phyloP scores from a whole-genome alignment of 2,888 invertebrate species.

The Antheraea yamamai region DNA sequence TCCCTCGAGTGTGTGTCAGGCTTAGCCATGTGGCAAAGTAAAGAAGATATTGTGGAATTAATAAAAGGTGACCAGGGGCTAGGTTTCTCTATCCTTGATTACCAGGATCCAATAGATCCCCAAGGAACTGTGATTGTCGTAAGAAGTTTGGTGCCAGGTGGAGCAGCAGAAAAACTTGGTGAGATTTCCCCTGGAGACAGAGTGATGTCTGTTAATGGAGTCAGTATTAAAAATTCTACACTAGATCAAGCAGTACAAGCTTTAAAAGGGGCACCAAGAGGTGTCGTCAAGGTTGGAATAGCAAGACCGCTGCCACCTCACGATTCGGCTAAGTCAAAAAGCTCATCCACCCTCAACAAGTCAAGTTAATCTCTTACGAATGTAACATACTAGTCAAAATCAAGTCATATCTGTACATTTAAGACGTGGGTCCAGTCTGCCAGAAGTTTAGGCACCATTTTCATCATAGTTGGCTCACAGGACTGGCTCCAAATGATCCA shows the following conservation, averaged over 20 bases:
- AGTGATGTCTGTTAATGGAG: conserved; percentile 94
- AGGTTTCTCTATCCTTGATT: conserved; percentile 98
- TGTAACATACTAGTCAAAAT: conserved; percentile 69
- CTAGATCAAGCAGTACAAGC: conserved; percentile 98
- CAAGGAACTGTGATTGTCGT: conserved; percentile 98
- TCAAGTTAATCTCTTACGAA: conserved; percentile 65
- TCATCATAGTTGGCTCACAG: conserved; percentile 27
- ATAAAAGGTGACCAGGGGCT: conserved; percentile 97
- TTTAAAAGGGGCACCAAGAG: conserved; percentile 95
- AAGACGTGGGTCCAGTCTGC: conserved; percentile 41
- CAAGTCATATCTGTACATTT: conserved; percentile 69
- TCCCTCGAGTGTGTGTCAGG: conserved; percentile 97
- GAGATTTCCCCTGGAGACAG: conserved; percentile 97
- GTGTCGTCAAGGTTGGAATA: conserved; percentile 94
- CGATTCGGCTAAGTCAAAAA: conserved; percentile 64
- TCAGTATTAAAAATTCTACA: conserved; percentile 93
- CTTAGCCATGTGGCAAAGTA: conserved; percentile 97
- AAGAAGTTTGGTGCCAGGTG: conserved; percentile 97
- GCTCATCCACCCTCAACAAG: conserved; percentile 67
- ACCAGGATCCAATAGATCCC: conserved; percentile 98
- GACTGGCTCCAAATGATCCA: conserved; percentile 63
- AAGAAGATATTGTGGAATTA: conserved; percentile 95
- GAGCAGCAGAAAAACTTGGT: conserved; percentile 97
- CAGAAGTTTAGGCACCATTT: conserved; percentile 25
- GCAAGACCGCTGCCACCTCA: conserved; percentile 89